Evolutionary conservation across 1,140 invertebrate genomes (phyloP).

Genomic region (Dolichoris vasculosae): DNA sequence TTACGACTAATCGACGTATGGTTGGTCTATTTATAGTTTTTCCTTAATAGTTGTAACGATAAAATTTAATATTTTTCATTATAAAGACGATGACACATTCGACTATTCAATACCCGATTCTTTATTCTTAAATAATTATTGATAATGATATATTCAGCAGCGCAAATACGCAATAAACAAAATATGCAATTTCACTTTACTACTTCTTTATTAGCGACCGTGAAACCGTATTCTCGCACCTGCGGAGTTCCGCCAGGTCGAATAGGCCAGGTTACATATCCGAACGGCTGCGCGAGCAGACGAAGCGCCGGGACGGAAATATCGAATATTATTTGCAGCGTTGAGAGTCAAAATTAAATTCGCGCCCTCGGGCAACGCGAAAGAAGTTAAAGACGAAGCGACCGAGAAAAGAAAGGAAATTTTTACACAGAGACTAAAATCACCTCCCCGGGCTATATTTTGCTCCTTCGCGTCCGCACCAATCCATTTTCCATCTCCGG

Average conservation of each 20-base stretch:
- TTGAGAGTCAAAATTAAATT: conserved; percentile 29
- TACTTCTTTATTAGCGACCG: neutral
- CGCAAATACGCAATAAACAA: neutral
- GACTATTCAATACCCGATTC: too few relatives aligned
- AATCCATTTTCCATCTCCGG: neutral
- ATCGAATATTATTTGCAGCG: neutral
- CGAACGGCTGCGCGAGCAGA: neutral
- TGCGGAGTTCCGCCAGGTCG: neutral
- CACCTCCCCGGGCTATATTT: neutral
- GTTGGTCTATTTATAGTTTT: too few relatives aligned
- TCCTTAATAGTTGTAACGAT: too few relatives aligned
- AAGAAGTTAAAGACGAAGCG: neutral
- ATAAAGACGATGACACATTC: too few relatives aligned
- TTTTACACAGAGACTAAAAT: neutral
- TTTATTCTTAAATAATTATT: too few relatives aligned
- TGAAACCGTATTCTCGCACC: neutral
- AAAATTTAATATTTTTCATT: too few relatives aligned
- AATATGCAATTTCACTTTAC: neutral
- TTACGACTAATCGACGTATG: too few relatives aligned
- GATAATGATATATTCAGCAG: too few relatives aligned
- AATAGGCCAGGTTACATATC: too few relatives aligned
- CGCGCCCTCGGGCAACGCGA: conserved; percentile 12
- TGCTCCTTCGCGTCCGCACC: neutral
- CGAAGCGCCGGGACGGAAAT: neutral
- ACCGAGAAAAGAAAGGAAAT: neutral